These are phyloP conservation scores for Tenebrosternarchus preto DNA, from an alignment of 2,113 vertebrate species.

Conservation along the genomic window DNA sequence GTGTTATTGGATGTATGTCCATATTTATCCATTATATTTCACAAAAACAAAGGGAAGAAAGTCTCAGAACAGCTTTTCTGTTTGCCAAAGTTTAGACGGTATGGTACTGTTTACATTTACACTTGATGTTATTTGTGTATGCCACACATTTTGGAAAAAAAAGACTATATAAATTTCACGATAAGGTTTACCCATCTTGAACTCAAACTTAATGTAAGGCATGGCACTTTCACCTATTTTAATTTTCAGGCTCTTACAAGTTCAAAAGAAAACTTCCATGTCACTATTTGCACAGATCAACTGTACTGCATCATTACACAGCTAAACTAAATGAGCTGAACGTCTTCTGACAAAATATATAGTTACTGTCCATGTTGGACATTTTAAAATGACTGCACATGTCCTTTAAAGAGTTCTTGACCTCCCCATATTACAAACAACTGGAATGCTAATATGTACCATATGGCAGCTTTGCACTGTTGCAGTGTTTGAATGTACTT, in stretches of 20 bases:
- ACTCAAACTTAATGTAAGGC: not conserved
- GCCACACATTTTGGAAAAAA: not conserved
- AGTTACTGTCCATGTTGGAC: not conserved
- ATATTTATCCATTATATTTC: not conserved
- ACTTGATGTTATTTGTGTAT: not conserved
- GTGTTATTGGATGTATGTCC: not conserved
- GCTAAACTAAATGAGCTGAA: not conserved
- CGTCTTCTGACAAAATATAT: not conserved
- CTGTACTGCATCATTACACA: not conserved
- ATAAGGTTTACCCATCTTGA: not conserved
- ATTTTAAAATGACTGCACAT: not conserved
- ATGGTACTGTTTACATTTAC: conserved; percentile 7
- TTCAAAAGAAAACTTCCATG: not conserved
- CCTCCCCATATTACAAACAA: not conserved
- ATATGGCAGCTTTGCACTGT: not conserved
- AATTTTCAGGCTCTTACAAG: not conserved
- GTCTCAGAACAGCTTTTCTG: no score
- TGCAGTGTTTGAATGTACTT: not conserved
- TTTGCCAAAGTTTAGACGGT: no score
- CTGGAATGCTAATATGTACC: not conserved
- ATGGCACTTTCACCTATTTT: not conserved
- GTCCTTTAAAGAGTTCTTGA: not conserved
- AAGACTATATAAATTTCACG: not conserved
- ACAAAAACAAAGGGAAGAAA: no score
- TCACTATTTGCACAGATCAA: not conserved